phyloP scores from a whole-genome alignment of 2,113 vertebrate genomes.

The Capreolus pygargus region DNA sequence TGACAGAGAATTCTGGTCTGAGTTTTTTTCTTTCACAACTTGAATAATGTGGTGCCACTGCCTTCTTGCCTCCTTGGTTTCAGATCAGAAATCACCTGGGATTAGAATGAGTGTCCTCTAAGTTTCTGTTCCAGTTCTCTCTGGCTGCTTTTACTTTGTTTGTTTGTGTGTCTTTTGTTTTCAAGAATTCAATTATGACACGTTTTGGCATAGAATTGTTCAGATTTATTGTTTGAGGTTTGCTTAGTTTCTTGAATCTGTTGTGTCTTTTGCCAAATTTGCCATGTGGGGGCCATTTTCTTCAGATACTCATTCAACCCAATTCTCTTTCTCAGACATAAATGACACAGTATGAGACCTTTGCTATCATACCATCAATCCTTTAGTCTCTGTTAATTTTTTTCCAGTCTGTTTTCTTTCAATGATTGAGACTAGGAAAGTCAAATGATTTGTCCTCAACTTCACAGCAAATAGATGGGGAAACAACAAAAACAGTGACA shows the following conservation, averaged over 20 bases:
- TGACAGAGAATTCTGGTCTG: background rate
- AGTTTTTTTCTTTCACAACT: background rate
- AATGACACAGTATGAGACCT: background rate
- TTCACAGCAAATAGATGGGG: background rate
- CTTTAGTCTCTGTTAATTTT: background rate
- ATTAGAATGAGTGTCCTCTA: background rate
- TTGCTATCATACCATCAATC: background rate
- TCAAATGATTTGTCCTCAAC: background rate
- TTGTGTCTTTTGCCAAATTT: background rate
- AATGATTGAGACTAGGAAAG: background rate
- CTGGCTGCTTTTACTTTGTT: background rate
- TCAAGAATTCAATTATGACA: background rate
- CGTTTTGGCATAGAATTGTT: background rate
- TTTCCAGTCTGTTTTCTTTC: background rate
- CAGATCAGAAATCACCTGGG: background rate
- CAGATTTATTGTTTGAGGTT: background rate
- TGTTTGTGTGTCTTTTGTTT: background rate
- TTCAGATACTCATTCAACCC: background rate
- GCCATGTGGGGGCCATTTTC: background rate
- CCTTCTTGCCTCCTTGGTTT: background rate
- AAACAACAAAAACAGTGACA: background rate
- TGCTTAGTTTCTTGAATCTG: background rate
- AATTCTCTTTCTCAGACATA: background rate
- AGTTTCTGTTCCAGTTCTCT: background rate
- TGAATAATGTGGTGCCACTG: background rate